phyloP scores from a whole-genome alignment of 2,113 vertebrate genomes.

The Canis aureus region DNA sequence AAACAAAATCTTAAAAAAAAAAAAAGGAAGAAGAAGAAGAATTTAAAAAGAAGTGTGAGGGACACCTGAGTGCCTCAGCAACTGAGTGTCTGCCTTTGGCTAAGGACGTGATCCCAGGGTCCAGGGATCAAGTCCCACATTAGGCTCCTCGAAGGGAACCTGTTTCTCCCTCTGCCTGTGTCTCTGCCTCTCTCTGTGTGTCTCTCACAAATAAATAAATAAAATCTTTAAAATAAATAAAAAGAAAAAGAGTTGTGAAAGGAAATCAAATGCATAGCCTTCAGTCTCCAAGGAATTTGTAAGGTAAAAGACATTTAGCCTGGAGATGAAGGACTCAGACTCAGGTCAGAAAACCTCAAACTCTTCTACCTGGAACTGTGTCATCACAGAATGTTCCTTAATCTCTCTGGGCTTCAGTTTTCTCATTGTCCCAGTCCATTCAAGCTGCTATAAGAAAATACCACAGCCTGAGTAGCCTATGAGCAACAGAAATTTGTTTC shows the following conservation, averaged over 20 bases:
- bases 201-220: too few relatives aligned
- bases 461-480: background rate
- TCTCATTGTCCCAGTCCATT: background rate
- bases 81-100: too few relatives aligned
- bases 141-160: too few relatives aligned
- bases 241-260: background rate
- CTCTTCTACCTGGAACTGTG: background rate
- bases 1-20: background rate
- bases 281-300: background rate
- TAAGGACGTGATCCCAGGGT: too few relatives aligned
- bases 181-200: too few relatives aligned
- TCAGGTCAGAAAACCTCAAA: background rate
- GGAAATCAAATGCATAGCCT: background rate
- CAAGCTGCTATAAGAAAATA: background rate
- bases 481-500: background rate
- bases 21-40: background rate
- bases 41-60: too few relatives aligned
- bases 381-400: background rate
- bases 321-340: background rate
- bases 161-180: too few relatives aligned
- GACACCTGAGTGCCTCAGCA: too few relatives aligned
- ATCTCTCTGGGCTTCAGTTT: background rate
- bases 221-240: background rate
- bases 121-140: too few relatives aligned
- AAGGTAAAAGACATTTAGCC: background rate